These are phyloP conservation scores for Dolomedes plantarius DNA, from an alignment of 2,888 invertebrate genomes.

Conservation along the genomic window DNA sequence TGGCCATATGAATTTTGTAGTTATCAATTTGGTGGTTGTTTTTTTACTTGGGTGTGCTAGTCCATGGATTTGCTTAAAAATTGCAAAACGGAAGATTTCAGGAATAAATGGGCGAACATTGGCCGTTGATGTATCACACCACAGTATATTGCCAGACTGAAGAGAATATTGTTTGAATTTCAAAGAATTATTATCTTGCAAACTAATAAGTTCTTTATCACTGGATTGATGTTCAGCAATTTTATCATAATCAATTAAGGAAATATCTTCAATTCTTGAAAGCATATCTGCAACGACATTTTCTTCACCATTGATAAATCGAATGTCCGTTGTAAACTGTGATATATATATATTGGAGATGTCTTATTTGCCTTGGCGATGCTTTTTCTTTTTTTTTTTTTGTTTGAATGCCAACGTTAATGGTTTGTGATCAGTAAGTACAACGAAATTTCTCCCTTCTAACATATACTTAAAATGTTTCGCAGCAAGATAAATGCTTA, in stretches of 20 bases:
- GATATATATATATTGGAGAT: conserved; percentile 73
- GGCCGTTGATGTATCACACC: too few species aligned
- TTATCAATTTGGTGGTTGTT: not conserved
- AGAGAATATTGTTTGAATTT: too few species aligned
- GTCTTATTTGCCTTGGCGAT: conserved; percentile 76
- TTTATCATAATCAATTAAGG: too few species aligned
- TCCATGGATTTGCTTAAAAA: too few species aligned
- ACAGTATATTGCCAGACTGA: too few species aligned
- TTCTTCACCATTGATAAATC: not conserved
- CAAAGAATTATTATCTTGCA: too few species aligned
- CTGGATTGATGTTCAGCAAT: too few species aligned
- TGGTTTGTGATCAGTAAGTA: conserved; percentile 1
- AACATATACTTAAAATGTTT: conserved; percentile 32
- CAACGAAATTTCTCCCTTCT: conserved; percentile 18
- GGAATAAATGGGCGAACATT: too few species aligned
- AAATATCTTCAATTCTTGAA: too few species aligned
- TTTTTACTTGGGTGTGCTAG: not conserved
- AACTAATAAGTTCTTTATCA: too few species aligned
- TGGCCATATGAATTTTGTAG: not conserved
- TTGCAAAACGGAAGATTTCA: too few species aligned
- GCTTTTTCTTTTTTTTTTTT: not conserved
- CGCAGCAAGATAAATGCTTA: conserved; percentile 18
- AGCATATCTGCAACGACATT: too few species aligned
- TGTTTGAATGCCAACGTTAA: not conserved
- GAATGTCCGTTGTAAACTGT: not conserved